Base-by-base conservation (phyloP, 1,140 invertebrate species). In the Megalopta genalis region DNA sequence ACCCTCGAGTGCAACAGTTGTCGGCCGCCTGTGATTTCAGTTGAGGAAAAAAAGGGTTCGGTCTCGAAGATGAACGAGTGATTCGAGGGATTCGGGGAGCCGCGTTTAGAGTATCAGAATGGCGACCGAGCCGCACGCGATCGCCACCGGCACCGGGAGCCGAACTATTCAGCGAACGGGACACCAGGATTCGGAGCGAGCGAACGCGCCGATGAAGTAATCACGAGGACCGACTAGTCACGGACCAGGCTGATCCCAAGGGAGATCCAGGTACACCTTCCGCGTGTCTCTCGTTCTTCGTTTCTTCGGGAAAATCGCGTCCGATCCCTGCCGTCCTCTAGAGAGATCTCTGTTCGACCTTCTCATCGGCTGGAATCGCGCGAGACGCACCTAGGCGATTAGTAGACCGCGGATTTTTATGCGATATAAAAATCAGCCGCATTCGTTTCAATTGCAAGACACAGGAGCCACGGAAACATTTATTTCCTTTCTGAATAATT, bases 161-260 rank as follows among this genome's bases (percentile, higher is more conserved):
- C 81, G 69, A 80, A 69, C 32, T 14, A 52, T 73, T 71, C 68
- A 78, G 27, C 65, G 64, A 54, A 59, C 76, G 60, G 63, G 80
- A 77, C 65, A 81, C 52, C 62, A 72, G 64, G 68, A 86, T 81
- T 78, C 81, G 69, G 66, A 77, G 84, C 77, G 82, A 79, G 77
- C 42, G 42, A 46, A 46, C 42, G 42, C 84, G 84, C 76, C 81
- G 84, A 89, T 89, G 84, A 88, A 85, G 79, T 80, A 79, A 84
- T 87, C 70, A 80, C 83, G 32, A 67, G 75, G 62, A 78, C 63
- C 69, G 64, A 85, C 60, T 76, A 82, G 69, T 68, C 73, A 52
- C 76, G 82, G 80, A 85, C 78, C 82, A 70, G 65, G 64, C 69
- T 68, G 87, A 75, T 85, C 86, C 85, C 77, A 81, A 69, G 76